Percentiles rank a stretch among this genome's conserved stretches.
phyloP scores from a whole-genome alignment of 2,113 vertebrate genomes.

The Camarhynchus parvulus region DNA sequence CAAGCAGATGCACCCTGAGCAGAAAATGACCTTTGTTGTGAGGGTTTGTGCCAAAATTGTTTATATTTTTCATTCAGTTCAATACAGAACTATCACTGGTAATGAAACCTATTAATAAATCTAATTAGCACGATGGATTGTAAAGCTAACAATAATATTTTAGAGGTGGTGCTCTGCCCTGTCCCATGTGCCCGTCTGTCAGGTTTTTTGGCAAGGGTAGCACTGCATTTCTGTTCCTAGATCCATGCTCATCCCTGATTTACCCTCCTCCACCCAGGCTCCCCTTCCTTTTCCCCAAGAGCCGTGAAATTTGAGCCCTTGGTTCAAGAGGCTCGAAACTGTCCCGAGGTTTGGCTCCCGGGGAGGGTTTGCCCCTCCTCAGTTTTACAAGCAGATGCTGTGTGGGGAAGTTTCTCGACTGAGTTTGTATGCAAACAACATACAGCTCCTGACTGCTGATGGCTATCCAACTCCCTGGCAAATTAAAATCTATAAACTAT shows the following conservation, averaged over 20 bases:
- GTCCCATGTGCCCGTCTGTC: background rate
- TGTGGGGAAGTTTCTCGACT: background rate
- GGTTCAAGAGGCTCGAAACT: background rate
- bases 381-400: background rate
- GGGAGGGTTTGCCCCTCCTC: background rate
- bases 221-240: background rate
- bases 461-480: conserved; percentile 45
- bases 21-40: background rate
- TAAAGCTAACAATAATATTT: too few species aligned
- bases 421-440: conserved; percentile 57
- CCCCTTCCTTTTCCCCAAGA: background rate
- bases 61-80: too few species aligned
- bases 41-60: too few species aligned
- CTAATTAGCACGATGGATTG: too few species aligned
- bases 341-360: background rate
- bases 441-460: conserved; percentile 25
- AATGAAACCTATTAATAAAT: too few species aligned
- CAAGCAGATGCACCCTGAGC: accelerated
- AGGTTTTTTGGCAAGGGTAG: background rate
- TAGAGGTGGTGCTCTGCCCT: background rate
- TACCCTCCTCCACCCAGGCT: background rate
- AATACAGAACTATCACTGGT: too few species aligned
- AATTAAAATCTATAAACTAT: conserved; percentile 55
- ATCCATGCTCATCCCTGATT: background rate
- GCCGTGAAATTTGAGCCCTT: background rate